Evolutionary conservation across 2,797 vertebrate species (phyloP).

Genomic region (Channallabes apus): DNA sequence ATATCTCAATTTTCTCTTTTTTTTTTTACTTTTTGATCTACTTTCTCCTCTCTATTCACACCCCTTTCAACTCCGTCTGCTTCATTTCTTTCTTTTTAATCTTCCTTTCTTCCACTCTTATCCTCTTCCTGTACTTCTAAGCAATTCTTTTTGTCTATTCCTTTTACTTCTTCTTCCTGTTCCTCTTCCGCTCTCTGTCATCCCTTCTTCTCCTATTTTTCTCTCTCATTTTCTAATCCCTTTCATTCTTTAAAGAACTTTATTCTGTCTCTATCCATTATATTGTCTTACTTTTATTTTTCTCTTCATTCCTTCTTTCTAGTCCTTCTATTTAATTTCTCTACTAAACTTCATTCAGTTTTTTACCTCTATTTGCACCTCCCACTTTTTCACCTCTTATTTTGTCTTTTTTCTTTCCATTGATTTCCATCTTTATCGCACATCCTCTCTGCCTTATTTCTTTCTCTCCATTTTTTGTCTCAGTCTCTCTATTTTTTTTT

Average conservation of each 20-base stretch:
- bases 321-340: not conserved
- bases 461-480: constrained; percentile 24
- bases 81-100: not conserved
- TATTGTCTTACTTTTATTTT: not conserved
- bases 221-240: not conserved
- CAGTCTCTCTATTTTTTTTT: not conserved
- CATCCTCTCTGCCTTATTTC: not conserved
- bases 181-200: not conserved
- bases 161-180: not conserved
- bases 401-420: not conserved
- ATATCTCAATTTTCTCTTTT: not conserved
- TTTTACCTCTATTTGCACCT: not conserved
- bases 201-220: not conserved
- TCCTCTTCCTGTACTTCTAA: not conserved
- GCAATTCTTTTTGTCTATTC: not conserved
- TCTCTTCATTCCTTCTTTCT: not conserved
- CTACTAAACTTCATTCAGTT: not conserved
- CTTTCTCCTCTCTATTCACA: not conserved
- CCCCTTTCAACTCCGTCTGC: not conserved
- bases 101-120: not conserved
- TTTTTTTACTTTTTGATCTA: not conserved
- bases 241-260: not conserved
- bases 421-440: not conserved
- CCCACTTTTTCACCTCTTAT: not conserved
- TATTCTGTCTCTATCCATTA: not conserved